These are phyloP conservation scores for Megaceryle torquata DNA, from an alignment of 2,113 vertebrate species.

Conservation along the genomic window DNA sequence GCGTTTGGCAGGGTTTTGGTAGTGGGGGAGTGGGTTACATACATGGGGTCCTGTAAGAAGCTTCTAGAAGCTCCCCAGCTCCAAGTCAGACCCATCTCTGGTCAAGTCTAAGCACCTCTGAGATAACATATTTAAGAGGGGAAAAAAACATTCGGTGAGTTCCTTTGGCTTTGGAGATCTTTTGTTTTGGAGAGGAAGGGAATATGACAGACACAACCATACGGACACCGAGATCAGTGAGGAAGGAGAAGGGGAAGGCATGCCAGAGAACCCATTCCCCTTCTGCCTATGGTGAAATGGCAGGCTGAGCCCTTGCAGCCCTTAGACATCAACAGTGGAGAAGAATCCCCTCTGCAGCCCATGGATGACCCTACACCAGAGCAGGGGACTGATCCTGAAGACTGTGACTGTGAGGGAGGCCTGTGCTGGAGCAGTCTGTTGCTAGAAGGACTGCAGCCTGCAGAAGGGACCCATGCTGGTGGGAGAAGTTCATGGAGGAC, in stretches of 20 bases:
- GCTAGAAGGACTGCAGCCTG: neutral
- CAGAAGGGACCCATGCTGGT: neutral
- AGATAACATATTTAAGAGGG: neutral
- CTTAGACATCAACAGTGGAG: neutral
- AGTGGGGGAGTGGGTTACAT: neutral
- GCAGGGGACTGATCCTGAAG: neutral
- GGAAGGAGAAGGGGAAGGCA: neutral
- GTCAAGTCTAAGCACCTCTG: neutral
- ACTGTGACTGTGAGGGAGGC: neutral
- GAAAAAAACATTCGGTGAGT: neutral
- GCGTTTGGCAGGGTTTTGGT: neutral
- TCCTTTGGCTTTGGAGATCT: neutral
- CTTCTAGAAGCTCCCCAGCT: neutral
- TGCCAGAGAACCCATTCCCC: neutral
- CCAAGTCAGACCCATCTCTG: neutral
- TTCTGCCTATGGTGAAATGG: neutral
- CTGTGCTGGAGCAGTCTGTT: neutral
- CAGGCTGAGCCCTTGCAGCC: neutral
- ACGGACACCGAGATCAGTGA: neutral
- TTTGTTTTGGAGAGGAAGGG: neutral
- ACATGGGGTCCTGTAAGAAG: neutral
- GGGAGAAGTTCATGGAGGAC: neutral
- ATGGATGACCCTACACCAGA: neutral
- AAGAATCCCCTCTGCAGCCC: neutral
- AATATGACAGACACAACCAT: neutral